A percentile compares a stretch with the other conserved stretches of the same genome.
phyloP scores from a whole-genome alignment of 2,797 vertebrate genomes.

The Centropyge bicolor region DNA sequence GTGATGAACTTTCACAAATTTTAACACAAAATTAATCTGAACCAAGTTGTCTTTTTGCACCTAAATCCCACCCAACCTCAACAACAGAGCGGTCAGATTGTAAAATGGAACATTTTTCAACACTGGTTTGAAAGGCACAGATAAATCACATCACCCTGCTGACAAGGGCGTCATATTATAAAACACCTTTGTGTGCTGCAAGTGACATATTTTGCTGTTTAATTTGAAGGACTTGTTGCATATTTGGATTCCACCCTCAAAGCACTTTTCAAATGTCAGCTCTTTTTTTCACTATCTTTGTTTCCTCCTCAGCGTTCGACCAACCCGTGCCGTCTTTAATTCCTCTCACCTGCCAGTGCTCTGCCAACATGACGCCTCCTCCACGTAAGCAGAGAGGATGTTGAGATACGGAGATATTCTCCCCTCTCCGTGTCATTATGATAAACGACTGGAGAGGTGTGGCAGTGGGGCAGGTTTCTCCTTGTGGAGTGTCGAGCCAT shows the following conservation, averaged over 20 bases:
- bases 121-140: not conserved
- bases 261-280: conserved; percentile 34
- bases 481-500: conserved; percentile 70
- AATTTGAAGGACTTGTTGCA: not conserved
- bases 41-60: not conserved
- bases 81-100: not conserved
- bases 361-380: conserved; percentile 36
- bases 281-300: conserved; percentile 14
- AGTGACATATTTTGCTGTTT: not conserved
- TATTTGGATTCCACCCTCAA: not conserved
- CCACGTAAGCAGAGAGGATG: conserved; percentile 44
- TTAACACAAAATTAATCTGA: not conserved
- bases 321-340: conserved; percentile 32
- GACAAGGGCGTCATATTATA: not conserved
- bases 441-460: conserved; percentile 81
- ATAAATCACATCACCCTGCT: not conserved
- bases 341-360: conserved; percentile 48
- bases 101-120: not conserved
- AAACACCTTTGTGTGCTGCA: not conserved
- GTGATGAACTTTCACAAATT: not conserved
- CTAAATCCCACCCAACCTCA: not conserved
- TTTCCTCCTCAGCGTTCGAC: conserved; percentile 4
- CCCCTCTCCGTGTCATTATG: conserved; percentile 72
- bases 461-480: conserved; percentile 75
- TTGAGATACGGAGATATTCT: conserved; percentile 56